These are phyloP conservation scores for Prorops nasuta DNA, from an alignment of 1,140 invertebrate species.

Conservation along the genomic window DNA sequence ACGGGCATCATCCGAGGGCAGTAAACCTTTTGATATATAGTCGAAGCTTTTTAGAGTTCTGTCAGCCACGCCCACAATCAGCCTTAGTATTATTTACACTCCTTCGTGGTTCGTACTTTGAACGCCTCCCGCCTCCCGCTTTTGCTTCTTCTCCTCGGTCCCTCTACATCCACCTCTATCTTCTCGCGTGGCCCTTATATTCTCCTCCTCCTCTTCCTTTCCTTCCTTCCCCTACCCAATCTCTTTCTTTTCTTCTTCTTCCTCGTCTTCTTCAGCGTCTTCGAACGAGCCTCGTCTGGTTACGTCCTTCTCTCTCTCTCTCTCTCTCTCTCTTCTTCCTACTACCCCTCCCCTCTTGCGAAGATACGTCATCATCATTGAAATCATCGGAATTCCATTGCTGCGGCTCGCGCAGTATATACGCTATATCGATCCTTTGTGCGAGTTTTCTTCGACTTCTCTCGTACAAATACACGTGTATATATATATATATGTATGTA, in stretches of 20 bases:
- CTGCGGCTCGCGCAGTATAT: no score
- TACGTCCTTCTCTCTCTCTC: constrained; percentile 4
- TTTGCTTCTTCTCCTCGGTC: constrained; percentile 8
- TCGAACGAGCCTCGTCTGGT: constrained; percentile 9
- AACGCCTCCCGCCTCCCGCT: neutral
- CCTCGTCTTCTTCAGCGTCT: constrained; percentile 2
- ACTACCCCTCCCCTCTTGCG: neutral
- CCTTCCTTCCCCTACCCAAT: neutral
- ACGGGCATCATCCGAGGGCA: constrained; percentile 51
- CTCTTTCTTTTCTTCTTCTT: neutral
- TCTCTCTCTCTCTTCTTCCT: constrained; percentile 4
- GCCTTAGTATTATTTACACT: constrained; percentile 59
- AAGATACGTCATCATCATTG: no score
- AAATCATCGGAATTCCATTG: no score
- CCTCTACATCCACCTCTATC: constrained; percentile 5
- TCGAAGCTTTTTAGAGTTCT: constrained; percentile 59
- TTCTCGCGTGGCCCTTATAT: neutral
- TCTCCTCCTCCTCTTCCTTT: neutral
- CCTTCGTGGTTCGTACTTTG: constrained; percentile 35
- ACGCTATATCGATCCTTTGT: no score
- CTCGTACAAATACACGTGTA: no score
- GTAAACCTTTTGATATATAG: constrained; percentile 59
- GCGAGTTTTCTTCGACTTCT: no score
- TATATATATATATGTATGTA: no score
- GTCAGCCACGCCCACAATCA: constrained; percentile 59